Evolutionary conservation across 2,888 invertebrate genomes (phyloP), one percentile per base, ranked within the genome.

Genomic region (Andrena bucephala): DNA sequence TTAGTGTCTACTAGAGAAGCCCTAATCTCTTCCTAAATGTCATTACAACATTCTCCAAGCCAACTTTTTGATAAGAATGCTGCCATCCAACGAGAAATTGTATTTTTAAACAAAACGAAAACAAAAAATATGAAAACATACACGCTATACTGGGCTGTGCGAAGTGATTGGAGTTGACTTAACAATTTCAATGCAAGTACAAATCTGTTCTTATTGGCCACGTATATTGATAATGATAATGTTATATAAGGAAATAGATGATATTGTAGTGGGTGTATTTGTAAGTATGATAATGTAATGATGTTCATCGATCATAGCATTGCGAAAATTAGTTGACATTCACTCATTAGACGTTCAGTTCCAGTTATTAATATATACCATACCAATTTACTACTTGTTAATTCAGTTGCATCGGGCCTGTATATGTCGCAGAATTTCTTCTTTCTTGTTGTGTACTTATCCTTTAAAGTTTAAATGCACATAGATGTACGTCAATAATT

Each of bases 161-260:
- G 92, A 93, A 92, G 93, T 93, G 92, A 93, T 93, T 93, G 93
- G 93, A 94, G 93, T 93, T 94, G 92, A 93, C 93, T 93, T 93
- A 93, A 94, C 93, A 93, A 94, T 94, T 94, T 93, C 93, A 94
- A 93, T 93, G 92, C 94, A 94, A 94, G 94, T 94, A 94, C 94
- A 94, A 94, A 94, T 93, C 93, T 93, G 93, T 93, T 94, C 93
- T 94, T 93, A 94, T 94, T 93, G 94, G 93, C 93, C 93, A 93
- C 94, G 91, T 93, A 93, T 94, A 93, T 93, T 92, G 92, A 92
- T 92, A 93, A 92, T 89, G 89, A 91, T 92, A 92, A 91, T 92
- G 89, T 92, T 91, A 91, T 91, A 88, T 91, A 92, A 92, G 89
- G 87, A 86, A 89, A 89, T 92, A 93, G 91, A 90, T 89, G 89